A percentile compares a stretch with the other conserved stretches of the same genome.
phyloP scores from a whole-genome alignment of 2,797 vertebrate species.

The Scleropages formosus region DNA sequence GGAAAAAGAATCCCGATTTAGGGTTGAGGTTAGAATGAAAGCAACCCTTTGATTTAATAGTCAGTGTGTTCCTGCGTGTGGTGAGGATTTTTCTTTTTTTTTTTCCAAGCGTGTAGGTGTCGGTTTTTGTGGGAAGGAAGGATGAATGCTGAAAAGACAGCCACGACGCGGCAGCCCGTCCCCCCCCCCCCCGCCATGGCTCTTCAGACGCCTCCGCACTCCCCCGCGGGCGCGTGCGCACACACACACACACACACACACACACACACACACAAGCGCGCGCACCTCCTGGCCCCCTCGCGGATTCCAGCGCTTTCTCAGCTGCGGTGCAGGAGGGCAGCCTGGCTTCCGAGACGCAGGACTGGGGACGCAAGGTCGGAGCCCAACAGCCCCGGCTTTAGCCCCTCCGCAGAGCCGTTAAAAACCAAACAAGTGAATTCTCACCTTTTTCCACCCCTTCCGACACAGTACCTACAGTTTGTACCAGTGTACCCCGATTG shows the following conservation, averaged over 20 bases:
- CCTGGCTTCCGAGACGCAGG: neutral
- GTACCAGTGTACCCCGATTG: neutral
- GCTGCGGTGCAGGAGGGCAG: neutral
- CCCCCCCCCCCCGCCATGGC: neutral
- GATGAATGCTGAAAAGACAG: neutral
- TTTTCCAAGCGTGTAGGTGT: slow-evolving; percentile 9
- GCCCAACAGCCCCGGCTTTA: neutral
- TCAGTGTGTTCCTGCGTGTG: slow-evolving; percentile 22
- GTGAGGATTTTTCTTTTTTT: too few relatives aligned
- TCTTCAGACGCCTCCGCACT: slow-evolving; percentile 22
- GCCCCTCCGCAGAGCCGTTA: neutral
- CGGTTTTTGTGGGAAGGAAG: slow-evolving; percentile 17
- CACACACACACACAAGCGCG: neutral
- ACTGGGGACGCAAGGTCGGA: neutral
- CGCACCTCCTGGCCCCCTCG: neutral
- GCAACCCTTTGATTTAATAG: neutral
- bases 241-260: slow-evolving; percentile 12
- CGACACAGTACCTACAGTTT: neutral
- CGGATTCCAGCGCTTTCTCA: neutral
- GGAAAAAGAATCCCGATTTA: slow-evolving; percentile 13
- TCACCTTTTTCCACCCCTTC: neutral
- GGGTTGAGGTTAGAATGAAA: neutral
- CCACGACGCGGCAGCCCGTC: neutral
- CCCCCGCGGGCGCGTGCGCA: neutral
- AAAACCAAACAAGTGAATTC: neutral